Base-by-base conservation (phyloP, 2,113 vertebrate genomes). In the Triplophysa rosa region DNA sequence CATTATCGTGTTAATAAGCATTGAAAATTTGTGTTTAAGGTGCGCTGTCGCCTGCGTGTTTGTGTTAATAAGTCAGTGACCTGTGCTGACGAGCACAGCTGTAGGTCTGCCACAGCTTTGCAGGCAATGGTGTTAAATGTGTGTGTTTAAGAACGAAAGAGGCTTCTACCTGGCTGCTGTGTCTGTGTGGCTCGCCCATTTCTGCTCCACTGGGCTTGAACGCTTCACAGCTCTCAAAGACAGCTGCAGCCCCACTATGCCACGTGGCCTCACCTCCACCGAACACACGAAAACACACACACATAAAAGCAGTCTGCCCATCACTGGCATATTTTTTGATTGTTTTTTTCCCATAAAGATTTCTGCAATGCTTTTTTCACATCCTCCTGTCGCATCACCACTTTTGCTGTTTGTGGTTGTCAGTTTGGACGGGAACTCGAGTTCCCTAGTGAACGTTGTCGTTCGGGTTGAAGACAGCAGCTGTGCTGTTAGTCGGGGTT, bases 1-100 rank as follows among this genome's bases (percentile, higher is more conserved):
- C 52, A 66, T 63, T 74, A 85, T 37, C 84, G 85, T 88, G 84
- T 88, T 80, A 65, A 67, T 82, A 86, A 84, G 82, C 86, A n/a
- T 85, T 54, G 49, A 54, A 19, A 54, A 54, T 66, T 40, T 52
- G 79, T 58, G n/a, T 79, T 65, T 69, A 70, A 82, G 17, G 62
- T 80, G 73, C 77, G 80, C 87, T 81, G 87, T 84, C 24, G 23
- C 78, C 83, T 85, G 87, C 75, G 67, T 82, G 78, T 80, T 75
- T 89, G 86, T 88, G 86, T 91, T 92, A 86, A 90, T 93, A 91
- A 95, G 89, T 87, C 90, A 86, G 84, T 91, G 91, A 90, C 92
- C 90, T 91, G 92, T 90, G 88, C 89, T 89, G 89, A 91, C 89
- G 89, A 91, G 84, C 91, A 88, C 92, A 92, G 91, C 92, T 93